Evolutionary conservation across 2,888 invertebrate genomes (phyloP).

Genomic region (Drosophila niveifrons): DNA sequence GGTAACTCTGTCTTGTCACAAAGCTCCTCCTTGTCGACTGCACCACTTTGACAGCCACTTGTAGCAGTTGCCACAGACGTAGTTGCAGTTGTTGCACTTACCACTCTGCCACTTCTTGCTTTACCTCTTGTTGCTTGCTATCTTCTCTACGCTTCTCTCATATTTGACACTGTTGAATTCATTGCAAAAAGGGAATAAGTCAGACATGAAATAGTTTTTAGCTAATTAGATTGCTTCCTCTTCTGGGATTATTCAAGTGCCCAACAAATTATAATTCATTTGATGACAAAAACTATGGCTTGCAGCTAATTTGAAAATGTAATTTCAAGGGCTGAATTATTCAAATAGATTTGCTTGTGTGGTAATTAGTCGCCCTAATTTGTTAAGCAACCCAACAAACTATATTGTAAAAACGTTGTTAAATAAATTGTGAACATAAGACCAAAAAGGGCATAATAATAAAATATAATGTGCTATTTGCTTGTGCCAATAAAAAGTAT

Average conservation of each 20-base stretch:
- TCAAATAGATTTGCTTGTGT: too few species aligned
- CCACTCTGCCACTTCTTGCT: conserved; percentile 7
- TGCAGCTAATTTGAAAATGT: not conserved
- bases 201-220: not conserved
- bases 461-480: too few species aligned
- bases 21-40: conserved; percentile 13
- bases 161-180: not conserved
- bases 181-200: not conserved
- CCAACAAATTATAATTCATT: not conserved
- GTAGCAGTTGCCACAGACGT: conserved; percentile 34
- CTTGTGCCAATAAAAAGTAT: too few species aligned
- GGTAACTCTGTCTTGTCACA: conserved; percentile 40
- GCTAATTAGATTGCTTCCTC: not conserved
- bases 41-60: conserved; percentile 39
- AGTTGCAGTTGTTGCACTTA: conserved; percentile 31
- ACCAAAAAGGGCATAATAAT: too few species aligned
- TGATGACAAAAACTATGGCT: not conserved
- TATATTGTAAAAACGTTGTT: too few species aligned
- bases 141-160: not conserved
- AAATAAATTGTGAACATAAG: too few species aligned
- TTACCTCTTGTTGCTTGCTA: not conserved
- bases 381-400: not conserved
- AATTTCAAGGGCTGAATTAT: not conserved
- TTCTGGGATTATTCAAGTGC: not conserved
- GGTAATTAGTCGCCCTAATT: not conserved